Base-by-base conservation (phyloP, 92 coral and sea anemone genomes). In the Parazoanthus atlanticus region DNA sequence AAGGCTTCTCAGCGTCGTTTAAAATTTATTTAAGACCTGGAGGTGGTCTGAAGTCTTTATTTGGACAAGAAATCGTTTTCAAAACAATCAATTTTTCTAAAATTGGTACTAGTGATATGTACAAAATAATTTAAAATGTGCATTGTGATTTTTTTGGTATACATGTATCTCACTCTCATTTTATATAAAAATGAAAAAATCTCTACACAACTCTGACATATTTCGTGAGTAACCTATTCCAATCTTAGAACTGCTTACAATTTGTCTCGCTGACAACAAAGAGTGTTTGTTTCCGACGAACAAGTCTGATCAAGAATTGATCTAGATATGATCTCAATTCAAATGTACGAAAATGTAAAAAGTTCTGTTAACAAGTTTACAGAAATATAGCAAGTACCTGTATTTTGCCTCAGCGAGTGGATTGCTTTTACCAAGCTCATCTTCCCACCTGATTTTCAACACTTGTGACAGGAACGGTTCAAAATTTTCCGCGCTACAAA, bases 361-460 rank as follows among this genome's bases (percentile, higher is more conserved):
- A n/a, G n/a, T 40, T 36, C 5, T 30, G 75, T 6, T 34, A 66
- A 26, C 25, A 40, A 81, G 28, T 19, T 34, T 17, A 28, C n/a
- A 61, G 69, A 29, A 26, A n/a, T 47, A 52, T 12, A 2, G 11
- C 32, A 70, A 41, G 43, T 86, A 96, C 99, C 98, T 95, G 95
- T 96, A 96, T 75, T 88, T 91, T 74, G 78, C 88, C 25, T 92
- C 95, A 19, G 91, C 93, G 0, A 96, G 91, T 3, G 99, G 99
- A 84, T 96, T 96, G 87, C 74, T 89, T 89, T 86, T 93, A 15
- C 95, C 93, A 32, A 96, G 89, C 38, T 96, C 99, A 65, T 96
- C 99, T 84, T 92, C 98, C 99, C 99, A 96, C 49, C 99, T 95
- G 69, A 96, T 92, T 88, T 96, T 96, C 86, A 96, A 78, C 6